Evolutionary conservation across 2,797 vertebrate genomes (phyloP).

Genomic region (Chloroceryle inda): DNA sequence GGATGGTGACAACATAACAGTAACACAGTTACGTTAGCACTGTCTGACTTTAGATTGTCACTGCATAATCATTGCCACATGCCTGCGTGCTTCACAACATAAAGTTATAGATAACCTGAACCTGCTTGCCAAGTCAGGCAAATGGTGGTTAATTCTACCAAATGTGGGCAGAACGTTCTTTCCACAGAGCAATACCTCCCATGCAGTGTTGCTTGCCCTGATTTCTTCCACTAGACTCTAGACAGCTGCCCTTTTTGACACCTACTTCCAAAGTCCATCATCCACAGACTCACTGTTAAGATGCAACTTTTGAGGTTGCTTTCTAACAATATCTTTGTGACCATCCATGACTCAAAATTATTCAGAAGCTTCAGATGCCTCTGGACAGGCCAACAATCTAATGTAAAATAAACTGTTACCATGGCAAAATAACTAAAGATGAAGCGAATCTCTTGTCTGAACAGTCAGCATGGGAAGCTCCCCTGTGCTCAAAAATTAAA

Average conservation of each 20-base stretch:
- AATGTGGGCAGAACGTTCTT: background rate
- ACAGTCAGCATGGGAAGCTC: background rate
- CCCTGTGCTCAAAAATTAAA: background rate
- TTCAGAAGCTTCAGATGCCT: background rate
- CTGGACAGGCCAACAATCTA: background rate
- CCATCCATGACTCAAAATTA: background rate
- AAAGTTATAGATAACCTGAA: constrained; percentile 50
- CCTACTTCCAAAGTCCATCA: constrained; percentile 12
- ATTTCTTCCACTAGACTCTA: constrained; percentile 12
- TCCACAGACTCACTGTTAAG: constrained; percentile 4
- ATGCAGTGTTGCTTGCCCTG: constrained; percentile 25
- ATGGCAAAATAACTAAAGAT: background rate
- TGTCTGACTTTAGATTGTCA: constrained; percentile 51
- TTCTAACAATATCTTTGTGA: constrained; percentile 10
- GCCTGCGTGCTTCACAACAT: background rate
- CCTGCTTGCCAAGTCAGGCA: constrained; percentile 16
- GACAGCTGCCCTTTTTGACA: constrained; percentile 28
- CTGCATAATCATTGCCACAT: constrained; percentile 46
- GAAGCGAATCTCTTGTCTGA: background rate
- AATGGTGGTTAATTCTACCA: background rate
- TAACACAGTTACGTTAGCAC: constrained; percentile 41
- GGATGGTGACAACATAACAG: constrained; percentile 58
- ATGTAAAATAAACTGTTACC: background rate
- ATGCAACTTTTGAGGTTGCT: background rate
- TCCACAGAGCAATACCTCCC: background rate